A percentile compares a stretch with the other conserved stretches of the same genome.
Conservation (phyloP, 1,140 invertebrate species). For the Apis dorsata region DNA sequence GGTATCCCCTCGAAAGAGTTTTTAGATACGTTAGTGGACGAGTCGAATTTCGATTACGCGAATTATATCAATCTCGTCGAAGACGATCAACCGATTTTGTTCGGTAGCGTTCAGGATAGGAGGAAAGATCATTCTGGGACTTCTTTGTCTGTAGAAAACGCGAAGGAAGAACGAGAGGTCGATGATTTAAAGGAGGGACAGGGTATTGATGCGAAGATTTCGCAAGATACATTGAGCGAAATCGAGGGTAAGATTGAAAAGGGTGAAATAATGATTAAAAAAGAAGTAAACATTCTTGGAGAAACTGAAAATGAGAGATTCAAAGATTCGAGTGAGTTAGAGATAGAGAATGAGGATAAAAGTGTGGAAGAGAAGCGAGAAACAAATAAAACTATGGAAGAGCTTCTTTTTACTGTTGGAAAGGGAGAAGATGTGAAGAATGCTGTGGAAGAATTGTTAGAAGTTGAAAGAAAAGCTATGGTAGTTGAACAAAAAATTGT, state of each 20-base stretch:
- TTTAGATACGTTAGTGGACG: background rate
- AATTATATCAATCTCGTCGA: constrained; percentile 39
- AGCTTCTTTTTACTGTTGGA: too few species aligned
- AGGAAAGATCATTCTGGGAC: constrained; percentile 30
- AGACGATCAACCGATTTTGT: constrained; percentile 67
- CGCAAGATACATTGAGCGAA: background rate
- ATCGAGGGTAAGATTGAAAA: background rate
- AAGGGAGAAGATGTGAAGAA: background rate
- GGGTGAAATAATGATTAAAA: background rate
- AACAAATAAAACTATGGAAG: background rate
- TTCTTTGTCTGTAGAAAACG: constrained; percentile 2
- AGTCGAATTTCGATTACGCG: constrained; percentile 22
- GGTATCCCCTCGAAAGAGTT: constrained; percentile 3
- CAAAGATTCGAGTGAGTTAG: background rate
- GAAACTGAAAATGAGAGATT: background rate
- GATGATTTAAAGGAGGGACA: background rate
- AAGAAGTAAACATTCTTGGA: background rate
- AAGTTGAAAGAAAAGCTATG: too few species aligned
- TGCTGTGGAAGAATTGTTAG: background rate
- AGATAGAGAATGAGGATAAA: background rate
- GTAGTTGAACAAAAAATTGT: too few species aligned
- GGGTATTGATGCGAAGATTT: background rate
- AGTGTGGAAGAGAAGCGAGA: background rate
- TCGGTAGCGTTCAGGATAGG: constrained; percentile 72
- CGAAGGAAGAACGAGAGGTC: background rate